Evolutionary conservation across 2,888 invertebrate species (phyloP), one percentile per base, ranked within the genome.

Genomic region (Troilus luridus): DNA sequence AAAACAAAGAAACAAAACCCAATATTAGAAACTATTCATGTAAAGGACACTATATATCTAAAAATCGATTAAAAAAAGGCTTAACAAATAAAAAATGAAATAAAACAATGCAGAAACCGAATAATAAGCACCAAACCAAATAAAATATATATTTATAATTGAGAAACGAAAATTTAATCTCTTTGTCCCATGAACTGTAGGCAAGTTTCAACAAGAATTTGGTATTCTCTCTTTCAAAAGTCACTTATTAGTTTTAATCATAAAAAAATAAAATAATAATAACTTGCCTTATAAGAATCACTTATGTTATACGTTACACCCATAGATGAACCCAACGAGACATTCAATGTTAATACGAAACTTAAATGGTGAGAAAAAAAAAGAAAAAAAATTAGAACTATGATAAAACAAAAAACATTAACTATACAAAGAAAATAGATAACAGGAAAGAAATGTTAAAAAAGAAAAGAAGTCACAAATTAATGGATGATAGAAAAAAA

Each of bases 1-100:
- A 94, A 94, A 92, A 93, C 93, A 92, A 88, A 58, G 89, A 59
- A 91, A 85, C 5, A 81, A 91, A 91, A 27, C 67, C 67, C 24
- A 89, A 90, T 62, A 88, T 77, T 85, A 41, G 59, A 91, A 62
- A 12, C n/a, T 85, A 85, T 10, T 41, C 12, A n/a, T n/a, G 14
- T 10, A n/a, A 21, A 54, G 54, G 17, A 88, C 88, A 27, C 17
- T 1, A n/a, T 27, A 91, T 24, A 85, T 85, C 9, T 56, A 27
- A n/a, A n/a, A 85, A 85, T 56, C 12, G 54, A 54, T 54, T 21
- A n/a, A n/a, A n/a, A 64, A 0, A 24, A 67, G 24, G 14, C 3
- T 10, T n/a, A 56, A 85, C n/a, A 85, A 85, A 60, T 60, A 27
- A 88, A 88, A 88, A 88, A 7, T 77, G 54, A 85, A 56, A 56